Evolutionary conservation across 2,797 vertebrate genomes (phyloP), one percentile per base, ranked within the genome.

Genomic region (Fringilla coelebs): DNA sequence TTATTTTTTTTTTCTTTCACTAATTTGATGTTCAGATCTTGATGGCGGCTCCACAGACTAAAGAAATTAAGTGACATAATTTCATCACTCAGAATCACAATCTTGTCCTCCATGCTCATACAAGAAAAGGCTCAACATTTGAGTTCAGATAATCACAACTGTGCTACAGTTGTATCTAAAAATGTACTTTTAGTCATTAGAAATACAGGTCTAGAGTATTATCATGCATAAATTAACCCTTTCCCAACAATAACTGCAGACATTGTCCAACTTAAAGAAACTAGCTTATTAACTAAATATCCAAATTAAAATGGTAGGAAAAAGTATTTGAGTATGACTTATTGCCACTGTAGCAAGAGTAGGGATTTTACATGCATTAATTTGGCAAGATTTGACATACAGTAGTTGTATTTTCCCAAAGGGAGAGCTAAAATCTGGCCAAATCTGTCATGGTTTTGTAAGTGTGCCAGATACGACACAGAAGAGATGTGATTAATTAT

Each of bases 401-500:
- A 89, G 94, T 95, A 96, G 93, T 91, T 87, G 75, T 22, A 91
- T 96, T 96, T 95, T 95, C 94, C 95, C 93, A 94, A 94, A 91
- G 88, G 93, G 95, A 95, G 85, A 93, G 70, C 51, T 85, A 97
- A 94, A 93, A 94, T 78, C 79, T 95, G 94, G 88, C 66, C 92
- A 94, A 73, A 91, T 89, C 85, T 93, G 85, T 91, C 85, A 89
- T 49, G 70, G 76, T 88, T 94, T 85, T 95, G 82, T 92, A 93
- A 91, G 73, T 14, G 66, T 88, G 94, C 94, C 94, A 96, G 76
- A 89, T 77, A 75, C 3, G 72, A 93, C 91, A 92, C 21, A 81
- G 55, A 88, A 84, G 75, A 92, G 87, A 88, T 86, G 92, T 88
- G 76, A 95, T 94, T 95, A 91, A 92, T 92, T 93, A 91, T 84